phyloP scores from a whole-genome alignment of 2,888 invertebrate genomes.

The Caenorhabditis auriculariae region DNA sequence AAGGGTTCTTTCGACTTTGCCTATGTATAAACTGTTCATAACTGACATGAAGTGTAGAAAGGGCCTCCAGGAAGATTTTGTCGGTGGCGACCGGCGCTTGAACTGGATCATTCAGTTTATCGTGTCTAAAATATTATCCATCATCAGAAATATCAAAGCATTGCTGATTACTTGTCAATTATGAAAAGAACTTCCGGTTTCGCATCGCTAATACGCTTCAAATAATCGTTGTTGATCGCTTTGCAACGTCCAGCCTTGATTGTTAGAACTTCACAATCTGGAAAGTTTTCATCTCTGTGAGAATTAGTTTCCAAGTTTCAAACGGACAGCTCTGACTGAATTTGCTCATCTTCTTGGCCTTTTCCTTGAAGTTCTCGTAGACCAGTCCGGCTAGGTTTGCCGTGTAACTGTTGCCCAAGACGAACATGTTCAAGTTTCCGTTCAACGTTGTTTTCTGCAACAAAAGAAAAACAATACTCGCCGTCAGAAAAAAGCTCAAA shows the following conservation, averaged over 20 bases:
- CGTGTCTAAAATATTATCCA: neutral
- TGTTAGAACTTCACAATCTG: constrained; percentile 31
- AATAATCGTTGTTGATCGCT: neutral
- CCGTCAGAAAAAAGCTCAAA: too few relatives aligned
- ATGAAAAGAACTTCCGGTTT: constrained; percentile 34
- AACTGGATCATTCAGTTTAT: neutral
- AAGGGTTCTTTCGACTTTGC: too few relatives aligned
- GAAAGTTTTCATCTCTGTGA: constrained; percentile 1
- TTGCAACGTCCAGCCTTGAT: neutral
- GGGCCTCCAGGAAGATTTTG: neutral
- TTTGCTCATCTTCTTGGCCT: constrained; percentile 28
- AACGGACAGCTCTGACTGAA: constrained; percentile 26
- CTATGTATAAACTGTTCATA: too few relatives aligned
- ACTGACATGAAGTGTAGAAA: too few relatives aligned
- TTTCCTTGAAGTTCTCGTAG: constrained; percentile 17
- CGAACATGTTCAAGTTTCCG: constrained; percentile 18
- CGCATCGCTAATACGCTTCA: constrained; percentile 6
- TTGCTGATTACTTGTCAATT: constrained; percentile 6
- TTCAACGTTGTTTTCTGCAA: too few relatives aligned
- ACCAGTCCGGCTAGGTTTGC: constrained; percentile 24
- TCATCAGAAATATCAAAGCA: neutral
- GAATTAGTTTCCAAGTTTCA: neutral
- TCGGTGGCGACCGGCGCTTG: neutral
- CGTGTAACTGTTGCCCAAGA: constrained; percentile 36
- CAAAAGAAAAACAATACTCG: too few relatives aligned